Evolutionary conservation across 2,888 invertebrate genomes (phyloP).

Genomic region (Lobophora halterata): DNA sequence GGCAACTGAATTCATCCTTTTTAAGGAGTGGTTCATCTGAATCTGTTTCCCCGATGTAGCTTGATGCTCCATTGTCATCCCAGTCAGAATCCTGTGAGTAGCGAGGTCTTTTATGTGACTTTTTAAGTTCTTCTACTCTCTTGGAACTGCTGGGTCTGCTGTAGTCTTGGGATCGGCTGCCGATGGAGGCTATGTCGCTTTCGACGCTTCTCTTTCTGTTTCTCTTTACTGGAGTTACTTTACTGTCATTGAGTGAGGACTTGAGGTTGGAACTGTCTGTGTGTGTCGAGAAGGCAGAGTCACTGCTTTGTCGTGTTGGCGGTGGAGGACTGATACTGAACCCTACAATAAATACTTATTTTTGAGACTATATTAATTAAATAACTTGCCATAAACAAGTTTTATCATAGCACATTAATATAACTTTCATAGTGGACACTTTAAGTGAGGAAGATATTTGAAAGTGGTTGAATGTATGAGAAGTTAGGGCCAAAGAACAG

Average conservation of each 20-base stretch:
- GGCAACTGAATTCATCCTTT: constrained; percentile 50
- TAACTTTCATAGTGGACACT: too few species aligned
- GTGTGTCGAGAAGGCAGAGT: constrained; percentile 71
- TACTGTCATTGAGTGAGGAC: constrained; percentile 49
- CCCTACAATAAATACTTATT: constrained; percentile 43
- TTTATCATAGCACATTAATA: too few species aligned
- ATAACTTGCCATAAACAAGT: too few species aligned
- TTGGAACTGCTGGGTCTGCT: constrained; percentile 52
- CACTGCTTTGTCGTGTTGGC: constrained; percentile 69
- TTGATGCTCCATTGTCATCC: constrained; percentile 57
- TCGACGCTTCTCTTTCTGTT: constrained; percentile 62
- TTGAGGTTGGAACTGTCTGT: constrained; percentile 63
- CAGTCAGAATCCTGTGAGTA: constrained; percentile 59
- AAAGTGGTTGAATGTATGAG: too few species aligned
- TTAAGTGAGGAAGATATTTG: too few species aligned
- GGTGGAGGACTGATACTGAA: constrained; percentile 61
- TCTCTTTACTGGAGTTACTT: constrained; percentile 45
- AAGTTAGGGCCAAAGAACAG: too few species aligned
- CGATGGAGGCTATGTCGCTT: constrained; percentile 57
- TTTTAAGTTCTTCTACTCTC: constrained; percentile 59
- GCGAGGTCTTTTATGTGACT: constrained; percentile 39
- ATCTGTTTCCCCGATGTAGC: constrained; percentile 60
- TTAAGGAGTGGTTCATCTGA: constrained; percentile 60
- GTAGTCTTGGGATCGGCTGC: constrained; percentile 55
- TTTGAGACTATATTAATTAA: too few species aligned